These are phyloP conservation scores for Pseudoips prasinana DNA, from an alignment of 2,888 invertebrate species.

Conservation along the genomic window DNA sequence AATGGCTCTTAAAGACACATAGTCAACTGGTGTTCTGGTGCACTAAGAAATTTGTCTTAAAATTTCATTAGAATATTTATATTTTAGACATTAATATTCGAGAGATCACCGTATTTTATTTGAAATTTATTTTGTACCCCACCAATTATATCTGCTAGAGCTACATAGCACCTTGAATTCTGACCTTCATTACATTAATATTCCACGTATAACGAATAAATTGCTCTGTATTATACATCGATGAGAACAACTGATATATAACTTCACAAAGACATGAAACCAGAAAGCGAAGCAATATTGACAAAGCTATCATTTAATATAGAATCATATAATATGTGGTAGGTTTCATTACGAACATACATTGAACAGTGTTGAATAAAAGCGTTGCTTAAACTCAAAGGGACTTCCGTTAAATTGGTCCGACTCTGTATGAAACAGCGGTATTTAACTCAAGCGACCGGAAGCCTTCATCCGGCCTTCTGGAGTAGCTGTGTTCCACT, in stretches of 20 bases:
- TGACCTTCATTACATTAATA: too few relatives aligned
- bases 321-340: slow-evolving; percentile 11
- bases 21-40: too few relatives aligned
- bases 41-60: too few relatives aligned
- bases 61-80: too few relatives aligned
- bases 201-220: too few relatives aligned
- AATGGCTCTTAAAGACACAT: too few relatives aligned
- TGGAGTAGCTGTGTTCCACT: slow-evolving; percentile 25
- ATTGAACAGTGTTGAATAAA: slow-evolving; percentile 15
- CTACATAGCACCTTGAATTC: too few relatives aligned
- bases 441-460: slow-evolving; percentile 49
- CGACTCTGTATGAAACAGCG: slow-evolving; percentile 34
- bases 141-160: too few relatives aligned
- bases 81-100: too few relatives aligned
- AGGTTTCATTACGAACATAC: slow-evolving; percentile 16
- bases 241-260: not conserved
- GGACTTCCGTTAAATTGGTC: slow-evolving; percentile 35
- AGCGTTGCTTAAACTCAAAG: slow-evolving; percentile 21
- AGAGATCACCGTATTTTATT: too few relatives aligned
- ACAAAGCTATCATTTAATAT: not conserved
- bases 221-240: too few relatives aligned
- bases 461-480: slow-evolving; percentile 43
- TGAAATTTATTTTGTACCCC: too few relatives aligned
- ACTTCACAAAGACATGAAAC: not conserved
- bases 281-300: not conserved